A percentile compares a stretch with the other conserved stretches of the same genome.
Conservation (phyloP, 2,888 invertebrate species). For the Bursaphelenchus okinawaensis region DNA sequence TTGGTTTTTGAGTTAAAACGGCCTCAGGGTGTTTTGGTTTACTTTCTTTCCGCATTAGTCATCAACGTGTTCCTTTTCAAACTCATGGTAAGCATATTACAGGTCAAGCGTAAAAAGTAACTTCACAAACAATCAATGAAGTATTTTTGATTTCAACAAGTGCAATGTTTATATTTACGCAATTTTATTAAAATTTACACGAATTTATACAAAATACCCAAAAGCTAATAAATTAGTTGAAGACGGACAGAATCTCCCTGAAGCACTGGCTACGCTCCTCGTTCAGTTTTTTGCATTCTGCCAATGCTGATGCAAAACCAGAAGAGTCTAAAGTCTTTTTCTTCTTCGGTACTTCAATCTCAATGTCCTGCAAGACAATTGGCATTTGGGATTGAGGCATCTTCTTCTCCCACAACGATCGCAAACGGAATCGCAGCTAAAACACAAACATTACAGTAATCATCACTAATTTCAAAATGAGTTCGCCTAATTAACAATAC, state of each 20-base stretch:
- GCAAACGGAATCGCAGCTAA: background rate
- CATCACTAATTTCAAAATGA: too few relatives aligned
- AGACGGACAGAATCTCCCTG: background rate
- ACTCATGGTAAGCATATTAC: too few relatives aligned
- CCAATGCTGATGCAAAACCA: background rate
- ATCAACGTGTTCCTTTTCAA: too few relatives aligned
- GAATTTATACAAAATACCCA: background rate
- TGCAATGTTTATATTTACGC: too few relatives aligned
- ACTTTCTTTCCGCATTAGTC: too few relatives aligned
- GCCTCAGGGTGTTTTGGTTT: too few relatives aligned
- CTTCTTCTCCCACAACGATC: background rate
- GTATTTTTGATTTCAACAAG: background rate
- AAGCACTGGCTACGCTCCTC: background rate
- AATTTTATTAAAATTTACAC: too few relatives aligned
- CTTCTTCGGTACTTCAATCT: background rate
- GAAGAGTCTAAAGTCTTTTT: background rate
- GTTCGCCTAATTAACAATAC: too few relatives aligned
- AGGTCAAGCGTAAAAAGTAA: too few relatives aligned
- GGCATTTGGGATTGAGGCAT: background rate
- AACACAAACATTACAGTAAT: too few relatives aligned
- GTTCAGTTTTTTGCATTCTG: background rate
- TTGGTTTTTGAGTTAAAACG: too few relatives aligned
- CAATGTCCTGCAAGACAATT: background rate
- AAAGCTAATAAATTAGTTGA: background rate
- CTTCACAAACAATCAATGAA: background rate